Conservation (phyloP, 2,797 vertebrate genomes). For the Rhynchotus rufescens region DNA sequence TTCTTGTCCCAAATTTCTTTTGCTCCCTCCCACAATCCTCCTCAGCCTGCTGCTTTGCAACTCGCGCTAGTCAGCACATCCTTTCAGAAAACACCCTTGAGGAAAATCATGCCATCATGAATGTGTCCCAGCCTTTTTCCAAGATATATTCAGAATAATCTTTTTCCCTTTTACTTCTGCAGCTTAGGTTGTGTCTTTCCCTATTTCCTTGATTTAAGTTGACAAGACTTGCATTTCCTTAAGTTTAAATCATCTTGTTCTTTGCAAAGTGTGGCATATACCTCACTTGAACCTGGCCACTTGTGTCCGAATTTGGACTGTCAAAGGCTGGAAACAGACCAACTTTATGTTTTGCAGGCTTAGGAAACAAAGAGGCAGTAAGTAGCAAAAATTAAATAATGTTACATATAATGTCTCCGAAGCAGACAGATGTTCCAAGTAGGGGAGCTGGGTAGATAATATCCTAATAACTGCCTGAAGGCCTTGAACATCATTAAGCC, state of each 20-base stretch:
- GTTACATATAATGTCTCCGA: conserved; percentile 32
- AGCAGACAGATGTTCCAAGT: conserved; percentile 64
- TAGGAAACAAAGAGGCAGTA: conserved; percentile 7
- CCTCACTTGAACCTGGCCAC: conserved; percentile 69
- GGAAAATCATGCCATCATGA: conserved; percentile 41
- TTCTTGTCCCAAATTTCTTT: conserved; percentile 43
- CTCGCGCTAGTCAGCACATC: conserved; percentile 31
- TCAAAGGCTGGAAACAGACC: conserved; percentile 33
- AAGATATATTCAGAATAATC: conserved; percentile 34
- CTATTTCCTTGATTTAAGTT: conserved; percentile 68
- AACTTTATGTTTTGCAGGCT: background rate
- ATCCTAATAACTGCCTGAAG: conserved; percentile 65
- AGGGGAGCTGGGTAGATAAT: conserved; percentile 52
- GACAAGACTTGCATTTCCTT: conserved; percentile 38
- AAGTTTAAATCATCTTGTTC: conserved; percentile 26
- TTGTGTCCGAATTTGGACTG: conserved; percentile 37
- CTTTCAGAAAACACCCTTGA: conserved; percentile 54
- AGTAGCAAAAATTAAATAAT: conserved; percentile 59
- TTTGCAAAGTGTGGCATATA: conserved; percentile 12
- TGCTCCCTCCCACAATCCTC: background rate
- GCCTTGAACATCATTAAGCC: conserved; percentile 39
- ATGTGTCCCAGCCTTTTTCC: conserved; percentile 36
- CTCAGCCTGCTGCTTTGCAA: conserved; percentile 18
- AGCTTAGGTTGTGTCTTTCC: conserved; percentile 16
- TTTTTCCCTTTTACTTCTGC: conserved; percentile 14